These are phyloP conservation scores for Cephalopachus bancanus DNA, from an alignment of 2,797 vertebrate species.

Conservation along the genomic window DNA sequence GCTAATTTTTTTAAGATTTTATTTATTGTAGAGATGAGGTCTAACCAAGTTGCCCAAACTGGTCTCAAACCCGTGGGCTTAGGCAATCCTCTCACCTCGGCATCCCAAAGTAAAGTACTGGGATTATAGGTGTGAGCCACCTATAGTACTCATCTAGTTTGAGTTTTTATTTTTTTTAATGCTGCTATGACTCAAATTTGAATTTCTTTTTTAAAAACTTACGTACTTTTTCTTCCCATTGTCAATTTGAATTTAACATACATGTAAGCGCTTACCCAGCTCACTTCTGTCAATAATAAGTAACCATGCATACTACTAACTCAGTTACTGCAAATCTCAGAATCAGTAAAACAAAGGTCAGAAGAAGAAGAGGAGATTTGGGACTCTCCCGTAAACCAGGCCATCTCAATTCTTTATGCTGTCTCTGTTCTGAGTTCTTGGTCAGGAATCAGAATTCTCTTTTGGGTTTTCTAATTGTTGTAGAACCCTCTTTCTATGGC, in stretches of 20 bases:
- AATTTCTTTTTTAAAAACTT: slow-evolving; percentile 31
- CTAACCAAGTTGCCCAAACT: too few species aligned
- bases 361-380: not conserved
- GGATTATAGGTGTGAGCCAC: too few species aligned
- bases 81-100: too few species aligned
- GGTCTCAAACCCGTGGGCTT: too few species aligned
- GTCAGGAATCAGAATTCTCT: not conserved
- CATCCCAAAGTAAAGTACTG: too few species aligned
- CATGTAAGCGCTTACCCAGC: not conserved
- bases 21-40: too few species aligned
- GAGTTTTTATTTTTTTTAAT: slow-evolving; percentile 7
- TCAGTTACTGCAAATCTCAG: not conserved
- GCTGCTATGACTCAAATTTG: not conserved
- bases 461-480: not conserved
- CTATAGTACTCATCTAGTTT: not conserved
- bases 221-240: not conserved
- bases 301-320: not conserved
- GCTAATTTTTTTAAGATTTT: too few species aligned
- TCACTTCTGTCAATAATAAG: not conserved
- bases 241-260: not conserved
- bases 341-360: not conserved
- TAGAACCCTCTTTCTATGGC: not conserved
- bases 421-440: slow-evolving; percentile 10
- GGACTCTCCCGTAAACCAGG: not conserved
- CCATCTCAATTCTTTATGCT: not conserved